Evolutionary conservation across 2,888 invertebrate species (phyloP).

Genomic region (Parnassius glacialis): DNA sequence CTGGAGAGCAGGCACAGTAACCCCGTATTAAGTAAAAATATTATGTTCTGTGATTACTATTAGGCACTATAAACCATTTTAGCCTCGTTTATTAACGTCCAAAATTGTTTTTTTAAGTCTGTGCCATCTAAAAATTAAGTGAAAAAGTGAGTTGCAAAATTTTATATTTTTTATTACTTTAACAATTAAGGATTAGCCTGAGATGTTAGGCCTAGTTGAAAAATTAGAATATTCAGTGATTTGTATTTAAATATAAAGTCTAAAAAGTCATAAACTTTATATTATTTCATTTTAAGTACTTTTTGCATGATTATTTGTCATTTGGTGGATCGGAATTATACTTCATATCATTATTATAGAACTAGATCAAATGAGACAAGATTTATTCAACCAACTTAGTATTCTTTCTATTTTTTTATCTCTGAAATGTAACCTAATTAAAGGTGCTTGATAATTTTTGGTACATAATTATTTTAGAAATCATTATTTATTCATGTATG

Average conservation of each 20-base stretch:
- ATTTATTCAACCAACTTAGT: too few relatives aligned
- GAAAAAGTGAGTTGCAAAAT: conserved; percentile 7
- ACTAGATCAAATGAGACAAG: too few relatives aligned
- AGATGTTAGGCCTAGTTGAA: conserved; percentile 11
- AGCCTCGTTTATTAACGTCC: conserved; percentile 23
- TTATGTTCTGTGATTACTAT: conserved; percentile 4
- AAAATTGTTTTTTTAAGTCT: conserved; percentile 40
- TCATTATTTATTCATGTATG: too few relatives aligned
- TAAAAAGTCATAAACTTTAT: conserved; percentile 3
- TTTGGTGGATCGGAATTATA: too few relatives aligned
- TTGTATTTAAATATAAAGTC: conserved; percentile 20
- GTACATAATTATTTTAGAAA: too few relatives aligned
- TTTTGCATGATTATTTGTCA: neutral
- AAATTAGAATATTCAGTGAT: conserved; percentile 5
- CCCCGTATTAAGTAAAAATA: neutral
- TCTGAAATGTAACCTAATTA: too few relatives aligned
- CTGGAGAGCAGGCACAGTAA: neutral
- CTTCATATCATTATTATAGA: too few relatives aligned
- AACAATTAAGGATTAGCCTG: conserved; percentile 2
- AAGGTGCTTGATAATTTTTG: too few relatives aligned
- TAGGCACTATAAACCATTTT: conserved; percentile 13
- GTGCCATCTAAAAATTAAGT: conserved; percentile 48
- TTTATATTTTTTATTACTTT: conserved; percentile 8
- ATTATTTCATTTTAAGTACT: neutral
- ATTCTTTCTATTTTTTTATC: too few relatives aligned